Percentiles rank a stretch among this genome's conserved stretches.
phyloP scores from a whole-genome alignment of 2,113 vertebrate species.

The Malurus elegans region DNA sequence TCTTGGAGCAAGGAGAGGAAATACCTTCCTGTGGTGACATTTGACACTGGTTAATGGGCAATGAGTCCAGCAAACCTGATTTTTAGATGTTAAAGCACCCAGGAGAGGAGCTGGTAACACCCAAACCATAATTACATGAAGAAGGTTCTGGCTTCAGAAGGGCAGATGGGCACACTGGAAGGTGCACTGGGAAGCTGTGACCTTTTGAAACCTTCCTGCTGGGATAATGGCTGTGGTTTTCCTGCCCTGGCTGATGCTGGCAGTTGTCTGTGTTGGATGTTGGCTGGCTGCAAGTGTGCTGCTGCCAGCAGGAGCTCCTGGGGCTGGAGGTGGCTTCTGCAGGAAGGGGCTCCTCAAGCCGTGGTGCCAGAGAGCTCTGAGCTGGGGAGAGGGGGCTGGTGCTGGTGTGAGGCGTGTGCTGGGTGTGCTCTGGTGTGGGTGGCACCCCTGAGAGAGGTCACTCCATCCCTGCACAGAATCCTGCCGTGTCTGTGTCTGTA shows the following conservation, averaged over 20 bases:
- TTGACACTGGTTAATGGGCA: neutral
- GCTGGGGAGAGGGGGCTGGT: neutral
- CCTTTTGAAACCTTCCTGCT: neutral
- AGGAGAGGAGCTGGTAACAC: neutral
- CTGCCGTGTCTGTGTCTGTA: neutral
- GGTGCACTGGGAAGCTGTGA: neutral
- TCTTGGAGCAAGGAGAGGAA: neutral
- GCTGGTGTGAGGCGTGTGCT: neutral
- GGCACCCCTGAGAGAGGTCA: neutral
- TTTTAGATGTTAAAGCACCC: neutral
- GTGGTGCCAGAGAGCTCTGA: neutral
- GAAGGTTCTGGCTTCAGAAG: neutral
- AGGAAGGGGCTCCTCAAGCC: neutral
- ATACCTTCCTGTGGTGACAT: neutral
- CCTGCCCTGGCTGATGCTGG: neutral
- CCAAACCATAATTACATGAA: neutral
- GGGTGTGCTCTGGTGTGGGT: too few relatives aligned
- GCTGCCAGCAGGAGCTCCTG: neutral
- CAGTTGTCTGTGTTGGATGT: fast-evolving
- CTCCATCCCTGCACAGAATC: neutral
- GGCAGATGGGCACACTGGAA: neutral
- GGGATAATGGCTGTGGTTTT: neutral
- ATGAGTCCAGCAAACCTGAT: neutral
- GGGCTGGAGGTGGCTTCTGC: neutral
- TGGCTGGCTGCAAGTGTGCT: fast-evolving